These are phyloP conservation scores for Thalassophryne amazonica DNA, from an alignment of 2,797 vertebrate genomes.

Conservation along the genomic window DNA sequence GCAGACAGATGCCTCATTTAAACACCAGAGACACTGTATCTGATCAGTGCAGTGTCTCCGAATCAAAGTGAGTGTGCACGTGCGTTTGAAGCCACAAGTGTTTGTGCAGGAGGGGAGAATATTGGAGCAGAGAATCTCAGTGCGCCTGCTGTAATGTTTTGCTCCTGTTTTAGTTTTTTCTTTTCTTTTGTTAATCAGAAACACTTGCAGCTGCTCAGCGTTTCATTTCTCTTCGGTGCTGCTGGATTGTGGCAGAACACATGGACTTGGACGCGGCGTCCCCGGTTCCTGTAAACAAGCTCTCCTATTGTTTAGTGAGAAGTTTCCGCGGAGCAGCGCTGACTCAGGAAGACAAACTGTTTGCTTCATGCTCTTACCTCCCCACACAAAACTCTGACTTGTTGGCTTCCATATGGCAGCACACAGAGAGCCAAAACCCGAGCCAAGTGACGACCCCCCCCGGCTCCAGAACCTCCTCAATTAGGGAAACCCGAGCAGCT, in stretches of 20 bases:
- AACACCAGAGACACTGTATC: too few relatives aligned
- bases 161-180: neutral
- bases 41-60: too few relatives aligned
- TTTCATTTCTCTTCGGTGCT: neutral
- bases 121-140: conserved; percentile 23
- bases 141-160: conserved; percentile 6
- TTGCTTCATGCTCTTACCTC: neutral
- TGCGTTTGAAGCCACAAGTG: conserved; percentile 35
- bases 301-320: conserved; percentile 14
- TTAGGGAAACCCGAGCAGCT: neutral
- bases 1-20: conserved; percentile 4
- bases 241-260: conserved; percentile 9
- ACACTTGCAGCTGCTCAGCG: conserved; percentile 4
- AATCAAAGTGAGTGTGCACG: conserved; percentile 42
- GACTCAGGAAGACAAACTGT: conserved; percentile 28
- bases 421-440: neutral
- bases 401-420: conserved; percentile 21
- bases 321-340: conserved; percentile 8
- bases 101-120: conserved; percentile 7
- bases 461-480: neutral
- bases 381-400: conserved; percentile 6
- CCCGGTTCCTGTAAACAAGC: conserved; percentile 31
- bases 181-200: too few relatives aligned
- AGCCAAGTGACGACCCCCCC: conserved; percentile 2
- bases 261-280: neutral